These are phyloP conservation scores for Bombylius major DNA, from an alignment of 2,888 invertebrate species.

Conservation along the genomic window DNA sequence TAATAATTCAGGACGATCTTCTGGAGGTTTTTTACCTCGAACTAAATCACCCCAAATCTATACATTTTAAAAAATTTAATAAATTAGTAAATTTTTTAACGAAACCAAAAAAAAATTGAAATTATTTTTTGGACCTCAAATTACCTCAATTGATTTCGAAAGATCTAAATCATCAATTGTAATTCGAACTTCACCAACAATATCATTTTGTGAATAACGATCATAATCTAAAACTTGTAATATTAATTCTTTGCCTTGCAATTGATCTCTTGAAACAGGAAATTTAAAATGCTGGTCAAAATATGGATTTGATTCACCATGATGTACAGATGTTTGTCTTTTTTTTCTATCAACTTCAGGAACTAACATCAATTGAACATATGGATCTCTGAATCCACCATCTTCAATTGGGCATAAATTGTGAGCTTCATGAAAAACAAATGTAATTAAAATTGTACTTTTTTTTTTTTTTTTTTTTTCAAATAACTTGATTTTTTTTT, in stretches of 20 bases:
- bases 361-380: constrained; percentile 64
- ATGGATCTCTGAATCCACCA: constrained; percentile 82
- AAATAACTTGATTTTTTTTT: constrained; percentile 5
- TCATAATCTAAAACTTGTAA: constrained; percentile 36
- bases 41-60: constrained; percentile 81
- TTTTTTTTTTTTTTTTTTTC: background rate
- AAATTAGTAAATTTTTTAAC: background rate
- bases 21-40: constrained; percentile 67
- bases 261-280: constrained; percentile 77
- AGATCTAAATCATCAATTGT: constrained; percentile 67
- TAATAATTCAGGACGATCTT: constrained; percentile 69
- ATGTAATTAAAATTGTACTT: background rate
- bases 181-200: constrained; percentile 73
- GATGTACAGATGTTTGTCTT: constrained; percentile 71
- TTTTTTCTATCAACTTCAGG: constrained; percentile 77
- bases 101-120: constrained; percentile 1
- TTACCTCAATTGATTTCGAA: constrained; percentile 36
- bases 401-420: constrained; percentile 72
- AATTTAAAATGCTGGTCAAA: constrained; percentile 90
- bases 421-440: constrained; percentile 45
- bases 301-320: constrained; percentile 74
- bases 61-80: background rate
- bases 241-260: constrained; percentile 59
- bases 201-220: constrained; percentile 74
- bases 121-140: background rate